Evolutionary conservation across 1,140 invertebrate species (phyloP).

Genomic region (Danaus plexippus): DNA sequence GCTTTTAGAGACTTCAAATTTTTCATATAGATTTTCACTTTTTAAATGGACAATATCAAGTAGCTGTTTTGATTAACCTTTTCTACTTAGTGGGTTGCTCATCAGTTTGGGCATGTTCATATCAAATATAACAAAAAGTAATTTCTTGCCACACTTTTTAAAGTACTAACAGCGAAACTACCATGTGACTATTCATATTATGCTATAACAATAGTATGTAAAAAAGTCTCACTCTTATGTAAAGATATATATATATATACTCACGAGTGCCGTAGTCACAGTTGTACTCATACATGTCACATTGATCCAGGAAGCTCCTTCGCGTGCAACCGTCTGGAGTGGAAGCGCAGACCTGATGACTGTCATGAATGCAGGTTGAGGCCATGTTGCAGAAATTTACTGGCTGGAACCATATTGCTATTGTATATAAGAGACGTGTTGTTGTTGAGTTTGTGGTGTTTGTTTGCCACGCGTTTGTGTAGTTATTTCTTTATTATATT

Average conservation of each 20-base stretch:
- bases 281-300: constrained; percentile 61
- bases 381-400: constrained; percentile 49
- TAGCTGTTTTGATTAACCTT: no score
- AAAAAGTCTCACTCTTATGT: neutral
- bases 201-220: neutral
- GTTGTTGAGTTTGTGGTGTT: no score
- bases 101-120: no score
- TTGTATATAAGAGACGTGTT: no score
- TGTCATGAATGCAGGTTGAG: constrained; percentile 42
- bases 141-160: neutral
- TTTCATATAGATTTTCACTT: no score
- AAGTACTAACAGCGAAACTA: no score
- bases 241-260: constrained; percentile 17
- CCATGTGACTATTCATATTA: no score
- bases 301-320: constrained; percentile 43
- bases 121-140: neutral
- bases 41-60: no score
- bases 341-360: constrained; percentile 34
- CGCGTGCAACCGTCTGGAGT: constrained; percentile 35
- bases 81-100: no score
- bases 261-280: constrained; percentile 44
- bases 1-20: no score
- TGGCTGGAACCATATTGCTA: constrained; percentile 25
- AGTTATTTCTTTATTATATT: no score
- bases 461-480: no score